A percentile compares a stretch with the other conserved stretches of the same genome.
Conservation (phyloP, 2,888 invertebrate species). For the Willowsia nigromaculata region DNA sequence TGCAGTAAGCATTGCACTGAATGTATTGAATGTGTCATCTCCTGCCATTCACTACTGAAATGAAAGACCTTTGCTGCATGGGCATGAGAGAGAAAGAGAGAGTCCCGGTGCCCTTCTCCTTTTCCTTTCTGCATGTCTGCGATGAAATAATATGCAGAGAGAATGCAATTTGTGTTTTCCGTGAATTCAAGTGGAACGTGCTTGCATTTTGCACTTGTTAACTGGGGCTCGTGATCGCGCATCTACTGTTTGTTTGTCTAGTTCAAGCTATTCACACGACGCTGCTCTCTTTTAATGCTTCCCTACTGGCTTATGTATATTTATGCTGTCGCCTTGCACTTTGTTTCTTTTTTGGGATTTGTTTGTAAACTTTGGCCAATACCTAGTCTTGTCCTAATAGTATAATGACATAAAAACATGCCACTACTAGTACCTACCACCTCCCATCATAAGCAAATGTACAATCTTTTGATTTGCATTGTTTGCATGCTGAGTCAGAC, state of each 20-base stretch:
- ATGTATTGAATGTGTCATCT: not conserved
- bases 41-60: not conserved
- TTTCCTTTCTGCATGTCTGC: not conserved
- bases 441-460: not conserved
- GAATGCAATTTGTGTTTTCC: not conserved
- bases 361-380: not conserved
- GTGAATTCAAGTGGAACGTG: constrained; percentile 7
- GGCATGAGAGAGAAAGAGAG: not conserved
- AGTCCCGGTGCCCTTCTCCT: constrained; percentile 56
- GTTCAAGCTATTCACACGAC: not conserved
- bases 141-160: not conserved
- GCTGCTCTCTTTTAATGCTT: not conserved
- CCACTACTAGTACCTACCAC: not conserved
- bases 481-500: not conserved
- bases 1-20: not conserved
- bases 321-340: not conserved
- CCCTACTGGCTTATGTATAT: not conserved
- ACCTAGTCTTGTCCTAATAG: not conserved
- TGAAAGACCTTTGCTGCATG: not conserved
- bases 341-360: not conserved
- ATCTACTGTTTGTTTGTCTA: not conserved
- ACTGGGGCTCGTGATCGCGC: not conserved
- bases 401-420: no score
- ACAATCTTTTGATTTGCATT: not conserved
- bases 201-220: constrained; percentile 12